These are phyloP conservation scores for Perca fluviatilis DNA, from an alignment of 2,113 vertebrate species.

Conservation along the genomic window DNA sequence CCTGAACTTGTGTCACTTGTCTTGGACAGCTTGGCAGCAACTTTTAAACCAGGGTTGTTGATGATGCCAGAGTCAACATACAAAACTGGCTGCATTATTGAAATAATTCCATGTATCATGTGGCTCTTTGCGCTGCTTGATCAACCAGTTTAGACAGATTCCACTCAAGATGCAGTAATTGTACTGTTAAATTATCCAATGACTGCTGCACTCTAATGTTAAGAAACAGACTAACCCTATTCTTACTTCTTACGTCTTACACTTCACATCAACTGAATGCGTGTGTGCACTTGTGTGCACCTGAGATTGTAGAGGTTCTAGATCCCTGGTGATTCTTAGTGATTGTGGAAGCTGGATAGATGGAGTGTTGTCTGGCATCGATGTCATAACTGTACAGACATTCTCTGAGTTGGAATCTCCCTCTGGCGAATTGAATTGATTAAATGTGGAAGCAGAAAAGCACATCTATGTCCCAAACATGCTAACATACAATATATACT, in stretches of 20 bases:
- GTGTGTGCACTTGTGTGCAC: too few species aligned
- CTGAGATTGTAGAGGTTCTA: not conserved
- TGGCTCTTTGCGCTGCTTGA: constrained; percentile 7
- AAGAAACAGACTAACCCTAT: not conserved
- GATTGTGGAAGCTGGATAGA: not conserved
- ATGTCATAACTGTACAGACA: not conserved
- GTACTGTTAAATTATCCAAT: not conserved
- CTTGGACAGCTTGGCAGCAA: not conserved
- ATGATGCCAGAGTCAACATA: constrained; percentile 4
- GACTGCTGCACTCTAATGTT: constrained; percentile 3
- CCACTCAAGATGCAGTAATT: constrained; percentile 5
- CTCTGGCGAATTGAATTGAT: not conserved
- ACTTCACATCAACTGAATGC: not conserved
- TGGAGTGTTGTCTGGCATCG: not conserved
- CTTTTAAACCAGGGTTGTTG: constrained; percentile 4
- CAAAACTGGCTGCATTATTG: constrained; percentile 6
- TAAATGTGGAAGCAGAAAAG: not conserved
- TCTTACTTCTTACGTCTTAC: not conserved
- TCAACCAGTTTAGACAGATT: constrained; percentile 24
- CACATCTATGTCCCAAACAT: not conserved
- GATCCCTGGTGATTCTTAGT: not conserved
- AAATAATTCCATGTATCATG: constrained; percentile 1
- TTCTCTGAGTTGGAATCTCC: not conserved
- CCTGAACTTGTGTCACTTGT: not conserved
- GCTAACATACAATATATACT: too few species aligned